Percentiles rank a stretch among this genome's conserved stretches.
These are phyloP conservation scores for Heliconius hermathena DNA, from an alignment of 1,140 invertebrate species.

Conservation along the genomic window DNA sequence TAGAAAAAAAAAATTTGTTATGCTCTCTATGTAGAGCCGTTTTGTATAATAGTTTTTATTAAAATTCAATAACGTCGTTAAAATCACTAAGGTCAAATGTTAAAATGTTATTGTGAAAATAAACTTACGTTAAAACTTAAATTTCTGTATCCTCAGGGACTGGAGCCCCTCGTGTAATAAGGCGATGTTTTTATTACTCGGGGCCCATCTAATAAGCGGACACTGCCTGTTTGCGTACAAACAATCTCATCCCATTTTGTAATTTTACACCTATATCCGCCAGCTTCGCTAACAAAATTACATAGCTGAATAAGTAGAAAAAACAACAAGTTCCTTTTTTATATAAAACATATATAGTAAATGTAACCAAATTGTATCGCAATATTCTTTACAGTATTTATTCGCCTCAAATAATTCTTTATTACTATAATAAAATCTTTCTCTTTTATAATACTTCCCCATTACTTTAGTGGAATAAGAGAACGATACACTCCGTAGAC, in stretches of 20 bases:
- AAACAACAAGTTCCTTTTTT: slow-evolving; percentile 41
- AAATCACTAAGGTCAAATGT: too few relatives aligned
- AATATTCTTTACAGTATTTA: background rate
- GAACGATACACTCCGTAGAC: background rate
- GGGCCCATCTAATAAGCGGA: slow-evolving; percentile 74
- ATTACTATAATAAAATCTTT: background rate
- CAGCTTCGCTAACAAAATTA: slow-evolving; percentile 59
- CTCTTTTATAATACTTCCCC: background rate
- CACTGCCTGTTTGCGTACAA: slow-evolving; percentile 72
- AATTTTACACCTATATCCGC: slow-evolving; percentile 73
- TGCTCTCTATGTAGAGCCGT: too few relatives aligned
- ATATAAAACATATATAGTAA: background rate
- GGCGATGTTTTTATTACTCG: slow-evolving; percentile 77
- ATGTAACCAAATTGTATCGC: slow-evolving; percentile 3
- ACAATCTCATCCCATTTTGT: slow-evolving; percentile 71
- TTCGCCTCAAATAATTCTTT: background rate
- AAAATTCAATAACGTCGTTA: too few relatives aligned
- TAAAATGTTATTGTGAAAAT: background rate
- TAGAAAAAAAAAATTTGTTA: too few relatives aligned
- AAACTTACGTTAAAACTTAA: slow-evolving; percentile 66
- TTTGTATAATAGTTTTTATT: too few relatives aligned
- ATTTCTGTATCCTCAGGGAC: slow-evolving; percentile 58
- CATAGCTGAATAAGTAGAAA: slow-evolving; percentile 54
- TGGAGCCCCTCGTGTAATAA: slow-evolving; percentile 64
- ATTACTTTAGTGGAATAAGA: background rate